Evolutionary conservation across 2,888 invertebrate species (phyloP).

Genomic region (Tetheella fluctuosa): DNA sequence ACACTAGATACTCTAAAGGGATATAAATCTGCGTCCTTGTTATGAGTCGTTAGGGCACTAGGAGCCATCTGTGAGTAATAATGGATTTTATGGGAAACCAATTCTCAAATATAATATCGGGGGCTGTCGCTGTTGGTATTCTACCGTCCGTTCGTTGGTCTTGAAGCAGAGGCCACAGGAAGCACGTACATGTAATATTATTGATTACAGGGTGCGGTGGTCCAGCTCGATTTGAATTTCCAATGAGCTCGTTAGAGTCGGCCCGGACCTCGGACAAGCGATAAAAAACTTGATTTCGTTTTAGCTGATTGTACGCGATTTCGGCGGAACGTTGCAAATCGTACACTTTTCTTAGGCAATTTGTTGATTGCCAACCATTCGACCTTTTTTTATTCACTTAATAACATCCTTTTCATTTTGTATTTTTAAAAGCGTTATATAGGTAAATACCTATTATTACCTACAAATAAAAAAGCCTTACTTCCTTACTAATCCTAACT

Average conservation of each 20-base stretch:
- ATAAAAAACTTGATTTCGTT: conserved; percentile 73
- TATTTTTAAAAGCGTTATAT: too few species aligned
- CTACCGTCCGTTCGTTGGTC: conserved; percentile 41
- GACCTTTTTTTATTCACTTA: too few species aligned
- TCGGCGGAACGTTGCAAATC: conserved; percentile 38
- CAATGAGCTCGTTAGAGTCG: conserved; percentile 82
- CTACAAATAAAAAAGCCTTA: background rate
- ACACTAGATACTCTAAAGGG: background rate
- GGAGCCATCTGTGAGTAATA: conserved; percentile 6
- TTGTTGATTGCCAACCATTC: background rate
- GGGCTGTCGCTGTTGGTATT: conserved; percentile 1
- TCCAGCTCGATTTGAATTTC: conserved; percentile 80
- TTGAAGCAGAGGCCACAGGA: conserved; percentile 64
- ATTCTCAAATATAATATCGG: background rate
- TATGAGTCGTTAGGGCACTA: background rate
- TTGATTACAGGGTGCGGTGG: conserved; percentile 79
- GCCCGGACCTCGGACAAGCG: conserved; percentile 64
- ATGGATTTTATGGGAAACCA: conserved; percentile 4
- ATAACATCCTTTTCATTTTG: too few species aligned
- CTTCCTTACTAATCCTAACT: too few species aligned
- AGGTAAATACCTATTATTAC: too few species aligned
- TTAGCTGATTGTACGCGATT: conserved; percentile 64
- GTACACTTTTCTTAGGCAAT: background rate
- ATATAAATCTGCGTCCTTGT: background rate
- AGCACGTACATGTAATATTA: conserved; percentile 83